Evolutionary conservation across 2,888 invertebrate genomes (phyloP).

Genomic region (Ptychoptera contaminata): DNA sequence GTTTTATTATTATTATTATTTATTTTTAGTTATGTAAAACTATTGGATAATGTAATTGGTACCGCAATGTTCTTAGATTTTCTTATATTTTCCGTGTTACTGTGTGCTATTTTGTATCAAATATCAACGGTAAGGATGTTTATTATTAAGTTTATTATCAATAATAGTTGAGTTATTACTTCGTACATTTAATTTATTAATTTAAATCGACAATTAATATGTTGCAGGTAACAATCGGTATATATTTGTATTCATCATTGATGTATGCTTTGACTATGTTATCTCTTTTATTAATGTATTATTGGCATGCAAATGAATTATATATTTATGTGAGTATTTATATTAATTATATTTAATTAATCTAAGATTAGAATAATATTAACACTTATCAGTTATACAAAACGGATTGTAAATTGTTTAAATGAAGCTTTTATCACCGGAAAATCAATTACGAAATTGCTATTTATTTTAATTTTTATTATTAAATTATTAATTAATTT

Average conservation of each 20-base stretch:
- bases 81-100: conserved; percentile 5
- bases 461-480: too few species aligned
- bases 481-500: not conserved
- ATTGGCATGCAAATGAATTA: conserved; percentile 8
- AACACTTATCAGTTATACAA: too few species aligned
- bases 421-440: too few species aligned
- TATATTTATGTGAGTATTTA: conserved; percentile 1
- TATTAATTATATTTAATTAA: not conserved
- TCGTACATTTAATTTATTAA: not conserved
- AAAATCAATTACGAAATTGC: too few species aligned
- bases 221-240: not conserved
- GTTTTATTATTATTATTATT: not conserved
- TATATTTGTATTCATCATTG: not conserved
- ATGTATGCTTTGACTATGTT: conserved; percentile 4
- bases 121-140: conserved; percentile 4
- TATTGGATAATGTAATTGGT: conserved; percentile 2
- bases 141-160: too few species aligned
- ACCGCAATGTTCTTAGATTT: conserved; percentile 6
- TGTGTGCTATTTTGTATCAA: conserved; percentile 6
- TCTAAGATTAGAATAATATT: not conserved
- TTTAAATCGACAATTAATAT: too few species aligned
- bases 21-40: not conserved
- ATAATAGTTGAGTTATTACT: too few species aligned
- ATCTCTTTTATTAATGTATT: conserved; percentile 6
- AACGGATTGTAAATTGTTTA: too few species aligned